phyloP scores from a whole-genome alignment of 2,888 invertebrate species.

The Carabus problematicus region DNA sequence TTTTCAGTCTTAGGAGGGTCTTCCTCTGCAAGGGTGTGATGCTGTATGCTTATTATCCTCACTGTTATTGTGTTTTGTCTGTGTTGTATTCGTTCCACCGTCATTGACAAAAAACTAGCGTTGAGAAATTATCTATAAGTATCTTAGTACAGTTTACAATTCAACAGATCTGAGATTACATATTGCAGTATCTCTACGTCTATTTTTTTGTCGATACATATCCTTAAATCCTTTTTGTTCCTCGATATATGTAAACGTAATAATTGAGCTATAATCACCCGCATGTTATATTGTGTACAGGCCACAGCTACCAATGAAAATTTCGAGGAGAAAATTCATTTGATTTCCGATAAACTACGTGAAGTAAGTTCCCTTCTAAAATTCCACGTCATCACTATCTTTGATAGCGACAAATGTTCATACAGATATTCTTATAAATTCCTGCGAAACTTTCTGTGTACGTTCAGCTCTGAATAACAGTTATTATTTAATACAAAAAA shows the following conservation, averaged over 20 bases:
- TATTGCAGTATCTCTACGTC: too few species aligned
- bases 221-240: background rate
- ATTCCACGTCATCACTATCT: too few species aligned
- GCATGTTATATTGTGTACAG: conserved; percentile 56
- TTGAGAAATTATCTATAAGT: background rate
- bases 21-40: background rate
- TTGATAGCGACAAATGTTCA: too few species aligned
- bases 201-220: too few species aligned
- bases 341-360: conserved; percentile 74
- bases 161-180: too few species aligned
- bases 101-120: background rate
- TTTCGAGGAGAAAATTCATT: conserved; percentile 77
- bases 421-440: background rate
- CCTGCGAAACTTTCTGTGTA: background rate
- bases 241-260: conserved; percentile 7
- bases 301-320: conserved; percentile 75
- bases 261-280: background rate
- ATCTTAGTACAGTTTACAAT: background rate
- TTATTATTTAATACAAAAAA: background rate
- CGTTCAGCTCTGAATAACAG: background rate
- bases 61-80: background rate
- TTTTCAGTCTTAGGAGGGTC: conserved; percentile 3
- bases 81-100: background rate
- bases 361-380: conserved; percentile 67
- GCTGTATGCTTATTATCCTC: background rate